phyloP scores from a whole-genome alignment of 2,113 vertebrate species.

The Chelonoidis abingdonii region DNA sequence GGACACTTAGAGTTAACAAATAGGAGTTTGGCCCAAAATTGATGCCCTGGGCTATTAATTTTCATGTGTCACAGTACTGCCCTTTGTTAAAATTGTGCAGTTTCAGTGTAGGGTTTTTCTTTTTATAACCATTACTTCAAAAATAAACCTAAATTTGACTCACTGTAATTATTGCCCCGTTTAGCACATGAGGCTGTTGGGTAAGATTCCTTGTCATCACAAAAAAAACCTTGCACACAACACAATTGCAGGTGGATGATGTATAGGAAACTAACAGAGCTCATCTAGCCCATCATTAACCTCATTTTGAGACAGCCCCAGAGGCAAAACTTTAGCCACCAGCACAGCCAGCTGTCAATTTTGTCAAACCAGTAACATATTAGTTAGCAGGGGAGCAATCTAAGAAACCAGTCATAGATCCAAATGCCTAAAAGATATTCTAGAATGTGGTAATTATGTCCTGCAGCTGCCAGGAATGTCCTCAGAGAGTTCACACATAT shows the following conservation, averaged over 20 bases:
- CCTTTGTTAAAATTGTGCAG: constrained; percentile 46
- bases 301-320: constrained; percentile 78
- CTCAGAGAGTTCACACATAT: constrained; percentile 75
- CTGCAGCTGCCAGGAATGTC: constrained; percentile 79
- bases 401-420: constrained; percentile 78
- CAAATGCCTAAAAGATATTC: constrained; percentile 83
- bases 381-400: constrained; percentile 82
- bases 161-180: constrained; percentile 70
- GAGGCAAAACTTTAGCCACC: constrained; percentile 79
- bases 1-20: constrained; percentile 1
- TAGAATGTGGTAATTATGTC: constrained; percentile 82
- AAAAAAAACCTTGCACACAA: constrained; percentile 33
- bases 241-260: constrained; percentile 78
- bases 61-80: background rate
- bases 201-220: constrained; percentile 52
- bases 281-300: constrained; percentile 80
- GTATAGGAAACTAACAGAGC: constrained; percentile 64
- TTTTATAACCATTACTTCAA: constrained; percentile 38
- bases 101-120: constrained; percentile 29
- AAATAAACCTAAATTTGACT: constrained; percentile 64
- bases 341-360: constrained; percentile 80
- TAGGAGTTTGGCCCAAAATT: constrained; percentile 4
- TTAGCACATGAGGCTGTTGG: constrained; percentile 57
- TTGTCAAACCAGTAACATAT: constrained; percentile 77
- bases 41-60: background rate